Evolutionary conservation across 2,888 invertebrate species (phyloP).

Genomic region (Pyrochroa serraticornis): DNA sequence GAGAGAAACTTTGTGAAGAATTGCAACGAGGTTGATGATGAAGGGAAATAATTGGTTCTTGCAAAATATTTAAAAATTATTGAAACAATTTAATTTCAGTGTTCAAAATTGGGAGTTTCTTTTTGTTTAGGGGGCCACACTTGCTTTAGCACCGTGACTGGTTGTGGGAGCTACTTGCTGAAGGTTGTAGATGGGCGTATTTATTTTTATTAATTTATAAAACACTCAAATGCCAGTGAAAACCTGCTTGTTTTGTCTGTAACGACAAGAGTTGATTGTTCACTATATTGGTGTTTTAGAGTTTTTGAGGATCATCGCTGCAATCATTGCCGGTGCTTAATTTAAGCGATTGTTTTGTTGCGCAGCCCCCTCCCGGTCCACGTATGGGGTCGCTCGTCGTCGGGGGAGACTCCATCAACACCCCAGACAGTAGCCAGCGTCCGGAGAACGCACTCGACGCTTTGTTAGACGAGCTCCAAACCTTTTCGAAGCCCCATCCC

Average conservation of each 20-base stretch:
- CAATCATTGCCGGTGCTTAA: not conserved
- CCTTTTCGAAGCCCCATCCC: slow-evolving; percentile 76
- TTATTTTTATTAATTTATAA: not conserved
- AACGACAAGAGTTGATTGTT: slow-evolving; percentile 5
- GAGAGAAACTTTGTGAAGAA: too few relatives aligned
- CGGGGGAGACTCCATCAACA: slow-evolving; percentile 64
- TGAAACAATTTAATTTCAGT: too few relatives aligned
- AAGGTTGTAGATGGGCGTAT: slow-evolving; percentile 3
- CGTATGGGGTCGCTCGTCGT: slow-evolving; percentile 66
- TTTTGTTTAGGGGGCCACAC: not conserved
- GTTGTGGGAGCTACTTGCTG: not conserved
- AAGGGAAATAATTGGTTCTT: too few relatives aligned
- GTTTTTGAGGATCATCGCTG: too few relatives aligned
- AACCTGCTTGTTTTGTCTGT: too few relatives aligned
- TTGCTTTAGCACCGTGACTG: not conserved
- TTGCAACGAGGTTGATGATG: too few relatives aligned
- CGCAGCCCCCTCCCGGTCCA: slow-evolving; percentile 66
- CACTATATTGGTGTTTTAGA: not conserved
- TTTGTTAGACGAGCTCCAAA: slow-evolving; percentile 91
- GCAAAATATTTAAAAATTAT: too few relatives aligned
- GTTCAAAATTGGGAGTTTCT: not conserved
- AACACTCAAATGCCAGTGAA: not conserved
- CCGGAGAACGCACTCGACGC: slow-evolving; percentile 97
- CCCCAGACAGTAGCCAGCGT: slow-evolving; percentile 66
- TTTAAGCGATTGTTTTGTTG: slow-evolving; percentile 32